Base-by-base conservation (phyloP, 2,888 invertebrate species). In the Onthophagus sagittarius region DNA sequence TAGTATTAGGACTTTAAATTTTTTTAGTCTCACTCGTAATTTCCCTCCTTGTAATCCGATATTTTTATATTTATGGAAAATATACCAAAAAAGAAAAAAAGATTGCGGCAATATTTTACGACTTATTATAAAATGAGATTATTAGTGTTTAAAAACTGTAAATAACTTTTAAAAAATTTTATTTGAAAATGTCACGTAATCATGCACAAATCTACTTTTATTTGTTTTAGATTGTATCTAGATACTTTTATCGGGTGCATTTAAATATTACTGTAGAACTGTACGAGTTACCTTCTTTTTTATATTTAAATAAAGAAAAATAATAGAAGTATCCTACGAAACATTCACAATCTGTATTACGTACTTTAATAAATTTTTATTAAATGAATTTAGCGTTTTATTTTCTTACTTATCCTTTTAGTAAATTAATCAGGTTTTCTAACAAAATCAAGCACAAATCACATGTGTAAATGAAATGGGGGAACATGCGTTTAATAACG, bases 341-440 rank as follows among this genome's bases (percentile, higher is more conserved):
- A n/a, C 32, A 67, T 72, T 72, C 64, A 71, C 72, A 71, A 73
- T 71, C 71, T 75, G 75, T 75, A 75, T 71, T 73, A 72, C 67
- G 71, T 71, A 73, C 72, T 70, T 73, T 73, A 73, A 75, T 75
- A 75, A 75, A 75, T 75, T 75, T 75, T 75, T 75, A 73, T 71
- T 67, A 67, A 67, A 67, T 15, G 32, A 67, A 9, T 2, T 15
- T 64, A 11, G 6, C 31, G 15, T 23, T 67, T n/a, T 67, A 11
- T 9, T 64, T 64, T 14, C 14, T 64, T 23, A 23, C 3, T 3
- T 23, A 53, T 53, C 2, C 7, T 53, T 53, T 53, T 53, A 53
- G 7, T 53, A 53, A 33, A 33, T 33, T 33, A n/a, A 23, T 23
- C 23, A 23, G 2, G 3, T 23, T 23, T 23, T 23, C 23, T n/a